Percentiles rank a stretch among this genome's conserved stretches.
These are phyloP conservation scores for Castor canadensis DNA, from an alignment of 2,113 vertebrate genomes.

Conservation along the genomic window DNA sequence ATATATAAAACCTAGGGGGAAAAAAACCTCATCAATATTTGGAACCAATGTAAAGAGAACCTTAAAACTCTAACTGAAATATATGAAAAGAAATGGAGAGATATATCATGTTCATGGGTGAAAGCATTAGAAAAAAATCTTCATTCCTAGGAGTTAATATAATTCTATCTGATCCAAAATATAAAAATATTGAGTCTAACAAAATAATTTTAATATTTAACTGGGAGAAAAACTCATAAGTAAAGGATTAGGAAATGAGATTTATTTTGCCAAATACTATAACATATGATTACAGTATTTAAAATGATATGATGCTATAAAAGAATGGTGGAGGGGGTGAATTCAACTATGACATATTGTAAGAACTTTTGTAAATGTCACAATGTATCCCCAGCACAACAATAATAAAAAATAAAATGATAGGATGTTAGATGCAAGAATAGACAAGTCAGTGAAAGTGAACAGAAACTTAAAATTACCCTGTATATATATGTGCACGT, in stretches of 20 bases:
- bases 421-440: not conserved
- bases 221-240: not conserved
- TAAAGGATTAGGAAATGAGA: slow-evolving; percentile 10
- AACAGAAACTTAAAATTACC: slow-evolving; percentile 20
- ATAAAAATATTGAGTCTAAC: not conserved
- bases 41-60: slow-evolving; percentile 30
- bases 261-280: slow-evolving; percentile 48
- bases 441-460: not conserved
- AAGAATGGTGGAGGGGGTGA: no score
- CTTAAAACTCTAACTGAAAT: slow-evolving; percentile 18
- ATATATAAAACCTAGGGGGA: not conserved
- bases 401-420: no score
- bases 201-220: slow-evolving; percentile 26
- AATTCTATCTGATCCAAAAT: slow-evolving; percentile 31
- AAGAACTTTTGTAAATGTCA: no score
- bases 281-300: not conserved
- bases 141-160: slow-evolving; percentile 4
- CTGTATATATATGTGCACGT: not conserved
- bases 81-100: not conserved
- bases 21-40: slow-evolving; percentile 31
- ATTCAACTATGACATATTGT: no score
- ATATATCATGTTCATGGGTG: not conserved
- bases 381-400: no score
- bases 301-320: slow-evolving; percentile 33
- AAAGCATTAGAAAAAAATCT: slow-evolving; percentile 41